Percentiles rank a stretch among this genome's conserved stretches.
These are phyloP conservation scores for Nebria ingens DNA, from an alignment of 1,140 invertebrate species.

Conservation along the genomic window DNA sequence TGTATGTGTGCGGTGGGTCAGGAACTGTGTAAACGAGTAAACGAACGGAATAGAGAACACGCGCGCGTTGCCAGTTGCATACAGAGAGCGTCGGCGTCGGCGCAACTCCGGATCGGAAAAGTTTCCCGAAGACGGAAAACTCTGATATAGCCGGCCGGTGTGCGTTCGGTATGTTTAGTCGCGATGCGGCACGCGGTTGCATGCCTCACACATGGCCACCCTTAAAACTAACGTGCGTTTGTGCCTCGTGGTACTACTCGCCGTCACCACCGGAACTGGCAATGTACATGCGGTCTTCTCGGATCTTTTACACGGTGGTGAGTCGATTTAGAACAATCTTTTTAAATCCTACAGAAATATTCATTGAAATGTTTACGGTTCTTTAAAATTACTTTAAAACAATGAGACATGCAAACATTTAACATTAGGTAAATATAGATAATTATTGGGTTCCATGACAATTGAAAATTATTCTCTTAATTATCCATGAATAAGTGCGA, in stretches of 20 bases:
- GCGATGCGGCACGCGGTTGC: conserved; percentile 6
- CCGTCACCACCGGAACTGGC: not conserved
- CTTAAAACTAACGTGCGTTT: not conserved
- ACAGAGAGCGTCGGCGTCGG: no score
- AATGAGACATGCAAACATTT: not conserved
- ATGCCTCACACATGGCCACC: not conserved
- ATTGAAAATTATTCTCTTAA: not conserved
- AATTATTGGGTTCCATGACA: no score
- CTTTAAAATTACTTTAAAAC: not conserved
- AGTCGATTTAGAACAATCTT: no score
- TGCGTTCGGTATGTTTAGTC: not conserved
- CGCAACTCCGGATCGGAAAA: not conserved
- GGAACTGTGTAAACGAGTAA: no score
- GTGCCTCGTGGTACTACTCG: not conserved
- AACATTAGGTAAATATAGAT: no score
- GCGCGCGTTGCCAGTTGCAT: no score
- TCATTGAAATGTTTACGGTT: not conserved
- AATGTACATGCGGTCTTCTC: not conserved
- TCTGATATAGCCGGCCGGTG: not conserved
- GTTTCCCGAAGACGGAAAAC: not conserved
- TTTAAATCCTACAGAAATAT: conserved; percentile 1
- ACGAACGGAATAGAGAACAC: no score
- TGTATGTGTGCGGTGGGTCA: not conserved
- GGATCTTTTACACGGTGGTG: not conserved
- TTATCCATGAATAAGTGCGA: not conserved